These are phyloP conservation scores for Platichthys flesus DNA, from an alignment of 2,113 vertebrate genomes.

Conservation along the genomic window DNA sequence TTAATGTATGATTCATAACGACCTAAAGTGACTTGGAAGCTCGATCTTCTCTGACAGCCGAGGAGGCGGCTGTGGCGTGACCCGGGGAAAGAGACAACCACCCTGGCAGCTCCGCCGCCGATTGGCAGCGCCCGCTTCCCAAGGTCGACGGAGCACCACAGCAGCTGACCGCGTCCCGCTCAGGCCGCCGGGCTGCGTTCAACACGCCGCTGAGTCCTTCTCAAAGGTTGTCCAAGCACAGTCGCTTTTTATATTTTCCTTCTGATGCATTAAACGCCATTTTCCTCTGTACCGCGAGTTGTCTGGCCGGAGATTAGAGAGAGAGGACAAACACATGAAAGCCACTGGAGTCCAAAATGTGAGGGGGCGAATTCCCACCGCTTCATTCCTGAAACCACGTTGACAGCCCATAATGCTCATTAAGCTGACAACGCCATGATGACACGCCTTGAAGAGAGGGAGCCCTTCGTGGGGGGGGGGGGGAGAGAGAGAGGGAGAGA, in stretches of 20 bases:
- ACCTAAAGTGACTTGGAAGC: conserved; percentile 65
- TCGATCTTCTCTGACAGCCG: conserved; percentile 75
- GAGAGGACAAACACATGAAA: conserved; percentile 54
- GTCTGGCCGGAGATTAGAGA: conserved; percentile 64
- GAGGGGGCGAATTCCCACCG: conserved; percentile 52
- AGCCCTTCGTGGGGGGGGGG: not conserved
- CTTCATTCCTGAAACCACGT: conserved; percentile 53
- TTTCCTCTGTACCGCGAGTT: conserved; percentile 45
- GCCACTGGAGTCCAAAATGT: conserved; percentile 49
- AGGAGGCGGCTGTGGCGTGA: conserved; percentile 59
- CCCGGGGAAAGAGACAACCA: conserved; percentile 63
- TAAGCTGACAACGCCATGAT: conserved; percentile 68
- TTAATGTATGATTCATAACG: conserved; percentile 74
- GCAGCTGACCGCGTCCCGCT: conserved; percentile 60
- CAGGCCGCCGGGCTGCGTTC: conserved; percentile 62
- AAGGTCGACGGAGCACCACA: conserved; percentile 68
- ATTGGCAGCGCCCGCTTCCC: conserved; percentile 63
- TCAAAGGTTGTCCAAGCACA: conserved; percentile 48
- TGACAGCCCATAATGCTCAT: conserved; percentile 70
- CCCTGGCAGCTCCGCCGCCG: conserved; percentile 48
- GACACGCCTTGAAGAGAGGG: conserved; percentile 50
- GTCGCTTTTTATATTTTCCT: not conserved
- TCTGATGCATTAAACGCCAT: conserved; percentile 51
- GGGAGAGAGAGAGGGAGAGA: conserved; percentile 19
- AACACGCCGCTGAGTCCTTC: conserved; percentile 53